Percentiles rank a stretch among this genome's conserved stretches.
Conservation (phyloP, 2,113 vertebrate genomes). For the Entosphenus tridentatus region DNA sequence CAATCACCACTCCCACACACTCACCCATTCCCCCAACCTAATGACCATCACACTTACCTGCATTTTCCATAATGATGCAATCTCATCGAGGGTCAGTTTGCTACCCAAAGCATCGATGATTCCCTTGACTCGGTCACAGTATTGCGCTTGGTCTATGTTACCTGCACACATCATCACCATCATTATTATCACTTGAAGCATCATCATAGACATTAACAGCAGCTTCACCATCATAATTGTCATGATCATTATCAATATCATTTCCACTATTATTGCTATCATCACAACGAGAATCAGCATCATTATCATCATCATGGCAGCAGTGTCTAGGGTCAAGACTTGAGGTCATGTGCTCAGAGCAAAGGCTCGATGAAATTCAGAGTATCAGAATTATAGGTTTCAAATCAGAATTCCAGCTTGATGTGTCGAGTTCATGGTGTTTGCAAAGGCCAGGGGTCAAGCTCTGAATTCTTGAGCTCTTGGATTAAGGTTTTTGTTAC, state of each 20-base stretch:
- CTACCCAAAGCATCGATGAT: slow-evolving; percentile 95
- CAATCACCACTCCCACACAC: too few species aligned
- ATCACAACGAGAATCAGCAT: background rate
- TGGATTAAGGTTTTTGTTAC: too few species aligned
- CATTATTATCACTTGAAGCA: background rate
- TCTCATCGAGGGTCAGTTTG: slow-evolving; percentile 84
- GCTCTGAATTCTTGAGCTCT: too few species aligned
- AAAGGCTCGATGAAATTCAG: too few species aligned
- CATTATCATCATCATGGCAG: too few species aligned
- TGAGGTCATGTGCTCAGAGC: too few species aligned
- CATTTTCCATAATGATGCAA: slow-evolving; percentile 95
- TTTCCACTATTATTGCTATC: background rate
- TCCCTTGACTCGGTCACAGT: slow-evolving; percentile 96
- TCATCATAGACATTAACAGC: background rate
- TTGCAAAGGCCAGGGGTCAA: too few species aligned
- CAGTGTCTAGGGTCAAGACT: too few species aligned
- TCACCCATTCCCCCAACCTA: too few species aligned
- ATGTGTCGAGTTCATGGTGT: too few species aligned
- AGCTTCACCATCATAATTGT: background rate
- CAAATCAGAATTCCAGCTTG: too few species aligned
- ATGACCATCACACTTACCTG: slow-evolving; percentile 33
- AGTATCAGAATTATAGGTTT: too few species aligned
- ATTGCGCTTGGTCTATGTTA: slow-evolving; percentile 95
- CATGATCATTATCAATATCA: background rate
- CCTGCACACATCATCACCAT: slow-evolving; percentile 31